A percentile compares a stretch with the other conserved stretches of the same genome.
phyloP scores from a whole-genome alignment of 2,888 invertebrate species.

The Melieria picta region DNA sequence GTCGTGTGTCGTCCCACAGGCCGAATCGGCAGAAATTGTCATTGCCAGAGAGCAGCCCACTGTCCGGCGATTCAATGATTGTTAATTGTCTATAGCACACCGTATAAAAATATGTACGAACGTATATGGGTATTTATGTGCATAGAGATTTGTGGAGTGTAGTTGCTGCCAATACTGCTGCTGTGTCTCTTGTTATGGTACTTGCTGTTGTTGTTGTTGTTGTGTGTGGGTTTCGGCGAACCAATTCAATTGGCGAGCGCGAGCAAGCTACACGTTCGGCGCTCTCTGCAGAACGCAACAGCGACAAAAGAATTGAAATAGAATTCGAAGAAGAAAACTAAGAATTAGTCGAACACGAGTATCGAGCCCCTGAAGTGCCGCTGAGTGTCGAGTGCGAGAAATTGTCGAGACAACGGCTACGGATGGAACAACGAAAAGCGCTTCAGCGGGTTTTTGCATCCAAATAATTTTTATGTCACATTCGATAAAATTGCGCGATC shows the following conservation, averaged over 20 bases:
- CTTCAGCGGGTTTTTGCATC: too few relatives aligned
- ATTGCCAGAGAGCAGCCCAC: too few relatives aligned
- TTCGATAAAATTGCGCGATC: not conserved
- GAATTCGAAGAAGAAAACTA: constrained; percentile 31
- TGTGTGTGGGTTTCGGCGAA: constrained; percentile 23
- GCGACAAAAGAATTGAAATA: constrained; percentile 6
- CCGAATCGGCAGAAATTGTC: too few relatives aligned
- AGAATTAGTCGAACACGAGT: constrained; percentile 65
- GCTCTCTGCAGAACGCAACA: constrained; percentile 22
- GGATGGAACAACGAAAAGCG: too few relatives aligned
- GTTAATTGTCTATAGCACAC: too few relatives aligned
- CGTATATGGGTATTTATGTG: too few relatives aligned
- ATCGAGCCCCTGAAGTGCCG: constrained; percentile 65
- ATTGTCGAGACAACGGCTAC: not conserved
- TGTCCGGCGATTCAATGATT: too few relatives aligned
- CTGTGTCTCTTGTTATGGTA: not conserved
- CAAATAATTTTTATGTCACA: too few relatives aligned
- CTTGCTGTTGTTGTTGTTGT: not conserved
- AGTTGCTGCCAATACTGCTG: not conserved
- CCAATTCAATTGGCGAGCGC: constrained; percentile 26
- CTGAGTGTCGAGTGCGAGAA: constrained; percentile 17
- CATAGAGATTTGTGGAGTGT: too few relatives aligned
- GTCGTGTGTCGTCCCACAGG: too few relatives aligned
- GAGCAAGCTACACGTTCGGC: constrained; percentile 12
- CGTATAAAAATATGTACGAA: too few relatives aligned